phyloP scores from a whole-genome alignment of 2,888 invertebrate species.

The Sinelater perroti region DNA sequence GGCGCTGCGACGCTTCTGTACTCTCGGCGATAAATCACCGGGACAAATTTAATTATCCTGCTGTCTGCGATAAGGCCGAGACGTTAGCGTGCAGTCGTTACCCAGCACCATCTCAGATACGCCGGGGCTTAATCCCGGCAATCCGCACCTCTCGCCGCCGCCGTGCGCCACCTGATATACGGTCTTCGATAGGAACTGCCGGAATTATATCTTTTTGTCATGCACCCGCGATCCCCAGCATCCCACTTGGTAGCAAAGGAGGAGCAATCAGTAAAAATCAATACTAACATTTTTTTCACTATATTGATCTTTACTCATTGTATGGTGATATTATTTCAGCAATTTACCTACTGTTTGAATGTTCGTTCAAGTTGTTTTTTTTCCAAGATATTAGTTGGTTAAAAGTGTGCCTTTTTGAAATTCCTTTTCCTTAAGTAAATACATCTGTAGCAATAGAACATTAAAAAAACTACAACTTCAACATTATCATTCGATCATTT shows the following conservation, averaged over 20 bases:
- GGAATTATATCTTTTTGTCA: conserved; percentile 29
- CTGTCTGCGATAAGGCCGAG: conserved; percentile 64
- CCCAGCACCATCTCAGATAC: conserved; percentile 40
- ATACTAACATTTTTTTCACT: background rate
- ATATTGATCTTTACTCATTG: background rate
- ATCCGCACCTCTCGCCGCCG: conserved; percentile 38
- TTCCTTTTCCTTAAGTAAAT: no score
- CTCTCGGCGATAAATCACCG: conserved; percentile 64
- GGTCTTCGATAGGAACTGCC: conserved; percentile 28
- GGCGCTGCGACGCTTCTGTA: conserved; percentile 48
- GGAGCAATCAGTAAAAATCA: no score
- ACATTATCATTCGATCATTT: no score
- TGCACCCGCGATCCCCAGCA: no score
- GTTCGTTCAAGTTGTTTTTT: no score
- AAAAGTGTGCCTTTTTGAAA: no score
- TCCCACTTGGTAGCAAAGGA: no score
- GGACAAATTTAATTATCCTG: conserved; percentile 69
- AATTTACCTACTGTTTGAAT: no score
- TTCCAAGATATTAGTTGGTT: no score
- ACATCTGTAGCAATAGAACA: no score
- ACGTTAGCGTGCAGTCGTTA: conserved; percentile 41
- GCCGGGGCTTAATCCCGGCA: conserved; percentile 36
- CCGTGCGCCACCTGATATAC: conserved; percentile 37
- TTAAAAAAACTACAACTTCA: no score
- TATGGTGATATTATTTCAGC: background rate